Evolutionary conservation across 2,888 invertebrate species (phyloP), one percentile per base, ranked within the genome.

Genomic region (Andricus curvator): DNA sequence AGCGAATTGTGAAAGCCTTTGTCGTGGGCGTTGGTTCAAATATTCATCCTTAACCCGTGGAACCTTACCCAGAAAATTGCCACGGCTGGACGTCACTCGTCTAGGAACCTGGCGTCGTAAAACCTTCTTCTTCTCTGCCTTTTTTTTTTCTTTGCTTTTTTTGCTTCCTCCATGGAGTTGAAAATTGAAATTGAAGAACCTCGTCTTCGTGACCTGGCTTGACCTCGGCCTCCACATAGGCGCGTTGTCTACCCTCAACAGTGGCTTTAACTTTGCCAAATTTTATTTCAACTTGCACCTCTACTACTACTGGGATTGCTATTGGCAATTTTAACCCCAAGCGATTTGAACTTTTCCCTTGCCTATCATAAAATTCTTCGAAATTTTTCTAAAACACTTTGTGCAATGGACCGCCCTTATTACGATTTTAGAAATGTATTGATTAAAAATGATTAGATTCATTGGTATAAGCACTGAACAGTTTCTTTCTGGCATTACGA

Each of bases 141-240:
- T n/a, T 74, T 48, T 17, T 1, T 4, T 74, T 48, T 48, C 15
- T 74, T 48, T 17, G 0, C 5, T 8, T 48, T 74, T 56, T 74
- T 70, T 60, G 22, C 29, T 17, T 64, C 29, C 33, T 74, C 33
- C 22, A 20, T n/a, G 29, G 33, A 56, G 20, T 33, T 74, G 33
- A 33, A 74, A 74, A 60, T 56, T 74, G 37, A 74, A 74, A 74
- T 74, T 74, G 56, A 74, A 56, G 33, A 56, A n/a, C 13, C 56
- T 74, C n/a, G 51, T 74, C 33, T 60, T 33, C 80, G 80, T 83
- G 83, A 83, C 85, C 84, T 65, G 80, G 77, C 81, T 80, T 82
- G 83, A 84, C 83, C 84, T 85, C 84, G 80, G 79, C 78, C 80
- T 80, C 79, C 78, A 68, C 29, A 78, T 80, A 79, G 66, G 68